Evolutionary conservation across 2,888 invertebrate genomes (phyloP), one percentile per base, ranked within the genome.

Genomic region (Smittia aterrima): DNA sequence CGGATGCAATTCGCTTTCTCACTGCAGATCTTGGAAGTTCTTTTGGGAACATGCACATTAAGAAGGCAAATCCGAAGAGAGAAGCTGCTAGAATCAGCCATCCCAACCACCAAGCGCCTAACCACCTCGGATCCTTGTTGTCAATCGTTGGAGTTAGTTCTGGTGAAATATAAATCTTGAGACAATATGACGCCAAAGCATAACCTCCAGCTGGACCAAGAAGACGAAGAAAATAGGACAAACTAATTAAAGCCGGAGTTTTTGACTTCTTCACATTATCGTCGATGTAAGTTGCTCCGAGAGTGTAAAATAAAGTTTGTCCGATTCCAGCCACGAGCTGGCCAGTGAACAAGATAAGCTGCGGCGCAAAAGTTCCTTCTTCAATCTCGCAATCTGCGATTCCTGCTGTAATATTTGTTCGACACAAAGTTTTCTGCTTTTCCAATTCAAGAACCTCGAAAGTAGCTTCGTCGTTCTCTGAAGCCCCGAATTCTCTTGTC

Each of bases 101-200:
- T 0, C 90, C 91, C 64, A 91, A 79, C 92, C 92, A 92, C 92
- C 92, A 92, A n/a, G 92, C 92, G 0, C 92, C 92, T 58, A 92
- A 82, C 92, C 92, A 92, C 77, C 91, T 85, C 0, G 91, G 91
- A 82, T 92, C 91, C 74, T 85, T 84, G 75, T 85, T 87, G 18
- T 85, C 85, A 75, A 92, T 88, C 1, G 87, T 87, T 2, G 89
- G 89, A 53, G 87, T 88, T 75, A 89, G 79, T 7, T 85, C 83
- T 1, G 89, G 90, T 3, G 87, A 87, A 41, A 90, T 88, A 79
- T 90, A 90, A 58, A 89, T 81, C 77, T 88, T 87, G 16, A 90
- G 80, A 58, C 88, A 88, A 76, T 89, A 84, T 1, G 88, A 89
- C 1, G 88, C 89, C 75, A 89, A 78, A 0, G 87, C 87, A 78